phyloP scores from a whole-genome alignment of 2,888 invertebrate species.

The Neoscelio sp. region DNA sequence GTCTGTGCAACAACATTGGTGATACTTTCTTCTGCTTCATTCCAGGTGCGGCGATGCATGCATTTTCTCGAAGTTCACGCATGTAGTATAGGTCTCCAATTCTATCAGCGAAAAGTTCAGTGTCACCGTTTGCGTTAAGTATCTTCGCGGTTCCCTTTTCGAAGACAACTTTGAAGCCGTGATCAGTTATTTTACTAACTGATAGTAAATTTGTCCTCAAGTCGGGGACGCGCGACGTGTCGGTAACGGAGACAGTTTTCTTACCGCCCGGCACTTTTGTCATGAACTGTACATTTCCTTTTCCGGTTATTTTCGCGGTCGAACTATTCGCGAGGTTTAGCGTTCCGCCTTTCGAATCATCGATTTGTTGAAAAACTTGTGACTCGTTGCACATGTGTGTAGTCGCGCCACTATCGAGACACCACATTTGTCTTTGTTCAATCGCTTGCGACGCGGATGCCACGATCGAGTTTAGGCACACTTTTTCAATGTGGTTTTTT shows the following conservation, averaged over 20 bases:
- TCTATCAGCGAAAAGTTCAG: constrained; percentile 15
- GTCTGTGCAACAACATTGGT: not conserved
- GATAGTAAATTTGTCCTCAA: constrained; percentile 44
- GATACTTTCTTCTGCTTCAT: constrained; percentile 3
- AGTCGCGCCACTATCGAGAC: constrained; percentile 39
- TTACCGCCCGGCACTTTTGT: constrained; percentile 2
- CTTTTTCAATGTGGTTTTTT: not conserved
- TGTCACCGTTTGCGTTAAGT: constrained; percentile 10
- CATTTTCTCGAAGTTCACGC: constrained; percentile 10
- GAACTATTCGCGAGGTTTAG: constrained; percentile 44
- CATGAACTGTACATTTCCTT: constrained; percentile 19
- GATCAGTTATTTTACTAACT: constrained; percentile 35
- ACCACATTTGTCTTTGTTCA: constrained; percentile 35
- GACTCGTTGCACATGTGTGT: constrained; percentile 28
- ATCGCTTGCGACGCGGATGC: not conserved
- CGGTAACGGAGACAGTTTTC: not conserved
- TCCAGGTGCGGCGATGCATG: not conserved
- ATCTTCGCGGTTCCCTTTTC: not conserved
- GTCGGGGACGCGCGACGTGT: constrained; percentile 38
- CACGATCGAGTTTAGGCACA: not conserved
- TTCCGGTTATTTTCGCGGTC: constrained; percentile 30
- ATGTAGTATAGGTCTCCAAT: constrained; percentile 38
- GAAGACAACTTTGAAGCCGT: constrained; percentile 35
- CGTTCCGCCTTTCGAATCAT: constrained; percentile 3
- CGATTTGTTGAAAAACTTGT: constrained; percentile 19